Conservation (phyloP, 2,888 invertebrate genomes). For the Harpagoxenus sublaevis region DNA sequence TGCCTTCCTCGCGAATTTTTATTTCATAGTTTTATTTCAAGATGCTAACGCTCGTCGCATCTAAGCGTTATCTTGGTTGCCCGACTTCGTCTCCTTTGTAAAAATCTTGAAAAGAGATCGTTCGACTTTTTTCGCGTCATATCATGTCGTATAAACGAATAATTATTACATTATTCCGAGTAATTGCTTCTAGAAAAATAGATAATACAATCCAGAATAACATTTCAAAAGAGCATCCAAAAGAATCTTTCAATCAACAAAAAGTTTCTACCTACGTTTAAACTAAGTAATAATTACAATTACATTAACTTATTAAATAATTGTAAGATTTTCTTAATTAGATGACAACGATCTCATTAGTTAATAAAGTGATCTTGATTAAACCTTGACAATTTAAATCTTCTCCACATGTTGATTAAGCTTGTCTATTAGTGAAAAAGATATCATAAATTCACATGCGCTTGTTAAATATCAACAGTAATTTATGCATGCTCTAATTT, state of each 20-base stretch:
- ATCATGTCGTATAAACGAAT: neutral
- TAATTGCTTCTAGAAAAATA: slow-evolving; percentile 16
- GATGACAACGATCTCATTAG: neutral
- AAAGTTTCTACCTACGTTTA: neutral
- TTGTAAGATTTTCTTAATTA: neutral
- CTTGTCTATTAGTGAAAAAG: neutral
- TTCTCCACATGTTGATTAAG: neutral
- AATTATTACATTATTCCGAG: slow-evolving; percentile 51
- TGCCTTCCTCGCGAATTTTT: neutral
- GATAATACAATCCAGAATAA: neutral
- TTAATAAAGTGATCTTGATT: neutral
- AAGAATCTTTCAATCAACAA: neutral
- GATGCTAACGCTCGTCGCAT: neutral
- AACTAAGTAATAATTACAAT: neutral
- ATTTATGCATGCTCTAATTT: neutral
- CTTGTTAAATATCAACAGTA: neutral
- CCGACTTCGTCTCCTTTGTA: neutral
- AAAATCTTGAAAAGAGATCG: neutral
- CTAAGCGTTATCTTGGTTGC: neutral
- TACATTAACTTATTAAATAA: neutral
- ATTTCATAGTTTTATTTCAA: neutral
- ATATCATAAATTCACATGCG: neutral
- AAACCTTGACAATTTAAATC: neutral
- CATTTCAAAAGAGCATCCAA: neutral
- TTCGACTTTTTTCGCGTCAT: neutral